These are phyloP conservation scores for Xerus rutilus DNA, from an alignment of 2,797 vertebrate species.

Conservation along the genomic window DNA sequence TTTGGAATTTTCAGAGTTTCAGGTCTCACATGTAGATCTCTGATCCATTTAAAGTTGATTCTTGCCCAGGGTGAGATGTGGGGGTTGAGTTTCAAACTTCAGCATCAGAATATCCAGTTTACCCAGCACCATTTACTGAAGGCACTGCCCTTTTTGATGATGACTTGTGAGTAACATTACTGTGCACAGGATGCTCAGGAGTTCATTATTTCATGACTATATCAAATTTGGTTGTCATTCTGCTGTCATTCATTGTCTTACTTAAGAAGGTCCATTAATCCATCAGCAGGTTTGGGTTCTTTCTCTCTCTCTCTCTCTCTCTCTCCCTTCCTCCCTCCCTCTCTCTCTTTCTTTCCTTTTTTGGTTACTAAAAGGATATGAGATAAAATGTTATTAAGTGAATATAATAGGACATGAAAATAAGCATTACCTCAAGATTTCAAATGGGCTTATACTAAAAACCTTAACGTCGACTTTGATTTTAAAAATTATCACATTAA, in stretches of 20 bases:
- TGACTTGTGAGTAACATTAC: not conserved
- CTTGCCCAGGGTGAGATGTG: not conserved
- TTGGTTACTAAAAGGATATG: not conserved
- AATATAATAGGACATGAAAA: not conserved
- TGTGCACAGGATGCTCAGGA: not conserved
- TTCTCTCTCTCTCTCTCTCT: too few species aligned
- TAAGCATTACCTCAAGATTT: not conserved
- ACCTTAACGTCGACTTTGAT: not conserved
- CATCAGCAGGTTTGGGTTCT: not conserved
- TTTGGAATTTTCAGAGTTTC: not conserved
- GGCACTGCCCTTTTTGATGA: not conserved
- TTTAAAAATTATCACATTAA: not conserved
- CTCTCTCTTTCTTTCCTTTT: too few species aligned
- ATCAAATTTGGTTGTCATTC: not conserved
- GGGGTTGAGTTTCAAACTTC: not conserved
- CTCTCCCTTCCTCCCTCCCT: too few species aligned
- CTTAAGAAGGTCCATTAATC: not conserved
- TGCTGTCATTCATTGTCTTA: not conserved
- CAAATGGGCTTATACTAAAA: not conserved
- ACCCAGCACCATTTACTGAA: not conserved
- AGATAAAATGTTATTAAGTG: not conserved
- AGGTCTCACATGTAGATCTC: not conserved
- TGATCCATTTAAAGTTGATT: not conserved
- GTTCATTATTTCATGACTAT: not conserved
- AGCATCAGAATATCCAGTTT: not conserved